These are phyloP conservation scores for Solenopsis invicta DNA, from an alignment of 1,140 invertebrate genomes.

Conservation along the genomic window DNA sequence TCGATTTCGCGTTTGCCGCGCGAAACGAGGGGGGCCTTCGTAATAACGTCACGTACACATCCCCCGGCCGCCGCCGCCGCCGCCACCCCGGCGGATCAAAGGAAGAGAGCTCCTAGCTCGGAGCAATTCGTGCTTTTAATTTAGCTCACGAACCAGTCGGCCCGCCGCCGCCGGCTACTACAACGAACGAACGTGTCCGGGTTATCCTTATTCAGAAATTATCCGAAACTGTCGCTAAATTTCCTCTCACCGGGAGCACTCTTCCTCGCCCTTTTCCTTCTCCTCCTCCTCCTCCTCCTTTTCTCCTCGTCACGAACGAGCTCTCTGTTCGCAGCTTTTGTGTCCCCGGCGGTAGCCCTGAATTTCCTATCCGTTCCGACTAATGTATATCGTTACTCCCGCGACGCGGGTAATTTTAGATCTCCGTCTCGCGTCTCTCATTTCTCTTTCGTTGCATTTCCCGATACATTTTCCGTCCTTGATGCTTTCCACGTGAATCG, in stretches of 20 bases:
- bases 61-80: slow-evolving; percentile 65
- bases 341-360: slow-evolving; percentile 12
- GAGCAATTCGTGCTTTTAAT: slow-evolving; percentile 84
- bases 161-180: slow-evolving; percentile 66
- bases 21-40: slow-evolving; percentile 73
- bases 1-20: slow-evolving; percentile 77
- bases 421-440: slow-evolving; percentile 22
- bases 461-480: slow-evolving; percentile 40
- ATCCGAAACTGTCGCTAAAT: slow-evolving; percentile 63
- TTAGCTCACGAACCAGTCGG: slow-evolving; percentile 82
- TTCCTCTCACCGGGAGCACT: slow-evolving; percentile 51
- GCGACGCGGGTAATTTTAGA: slow-evolving; percentile 38
- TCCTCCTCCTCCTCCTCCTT: too few species aligned
- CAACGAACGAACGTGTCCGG: slow-evolving; percentile 71
- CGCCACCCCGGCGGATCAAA: slow-evolving; percentile 79
- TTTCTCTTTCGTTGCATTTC: slow-evolving; percentile 39
- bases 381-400: slow-evolving; percentile 50
- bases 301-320: background rate
- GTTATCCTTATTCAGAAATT: slow-evolving; percentile 73
- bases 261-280: too few species aligned
- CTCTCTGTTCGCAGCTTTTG: slow-evolving; percentile 18
- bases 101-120: slow-evolving; percentile 75
- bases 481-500: slow-evolving; percentile 42
- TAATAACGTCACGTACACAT: slow-evolving; percentile 84
- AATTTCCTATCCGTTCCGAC: slow-evolving; percentile 20